Evolutionary conservation across 2,113 vertebrate species (phyloP).

Genomic region (Pseudopodoces humilis): DNA sequence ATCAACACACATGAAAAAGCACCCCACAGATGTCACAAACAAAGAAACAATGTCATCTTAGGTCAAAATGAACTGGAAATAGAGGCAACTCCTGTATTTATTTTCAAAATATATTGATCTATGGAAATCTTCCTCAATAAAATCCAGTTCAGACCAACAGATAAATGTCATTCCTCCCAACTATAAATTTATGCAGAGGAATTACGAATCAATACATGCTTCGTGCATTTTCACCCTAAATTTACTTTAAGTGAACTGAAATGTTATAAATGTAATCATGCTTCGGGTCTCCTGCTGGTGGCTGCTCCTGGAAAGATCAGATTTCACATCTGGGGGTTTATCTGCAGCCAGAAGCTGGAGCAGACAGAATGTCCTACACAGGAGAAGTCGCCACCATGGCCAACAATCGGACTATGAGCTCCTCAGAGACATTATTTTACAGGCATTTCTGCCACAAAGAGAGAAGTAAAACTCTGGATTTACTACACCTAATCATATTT

Average conservation of each 20-base stretch:
- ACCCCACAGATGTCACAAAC: not conserved
- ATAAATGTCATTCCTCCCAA: not conserved
- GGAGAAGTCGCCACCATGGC: not conserved
- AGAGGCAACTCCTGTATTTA: not conserved
- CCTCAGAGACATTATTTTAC: not conserved
- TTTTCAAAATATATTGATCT: not conserved
- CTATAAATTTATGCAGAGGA: not conserved
- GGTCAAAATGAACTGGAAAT: not conserved
- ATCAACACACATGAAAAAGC: not conserved
- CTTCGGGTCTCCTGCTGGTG: not conserved
- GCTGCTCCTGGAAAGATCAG: not conserved
- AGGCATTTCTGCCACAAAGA: not conserved
- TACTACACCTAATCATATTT: not conserved
- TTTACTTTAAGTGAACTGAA: not conserved
- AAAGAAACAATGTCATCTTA: not conserved
- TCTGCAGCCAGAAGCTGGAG: not conserved
- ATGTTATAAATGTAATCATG: not conserved
- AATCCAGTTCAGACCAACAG: not conserved
- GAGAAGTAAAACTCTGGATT: not conserved
- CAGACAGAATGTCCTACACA: not conserved
- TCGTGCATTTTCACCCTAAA: not conserved
- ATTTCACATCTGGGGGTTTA: not conserved
- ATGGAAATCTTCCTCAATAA: not conserved
- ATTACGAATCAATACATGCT: not conserved
- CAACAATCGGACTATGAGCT: not conserved